Conservation (phyloP, 2,113 vertebrate species). For the Erinaceus europaeus region DNA sequence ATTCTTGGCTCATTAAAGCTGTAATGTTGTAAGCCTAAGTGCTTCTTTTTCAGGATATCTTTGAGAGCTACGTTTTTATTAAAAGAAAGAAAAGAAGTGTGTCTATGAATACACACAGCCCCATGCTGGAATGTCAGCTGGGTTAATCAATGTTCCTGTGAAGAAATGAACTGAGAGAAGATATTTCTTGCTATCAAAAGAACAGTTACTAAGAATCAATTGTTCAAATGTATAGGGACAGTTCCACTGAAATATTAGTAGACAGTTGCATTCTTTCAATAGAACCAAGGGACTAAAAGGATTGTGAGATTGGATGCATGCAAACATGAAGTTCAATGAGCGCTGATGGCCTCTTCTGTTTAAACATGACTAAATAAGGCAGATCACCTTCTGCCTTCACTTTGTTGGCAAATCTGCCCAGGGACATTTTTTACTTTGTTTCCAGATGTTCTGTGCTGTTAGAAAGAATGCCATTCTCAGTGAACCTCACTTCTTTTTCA, state of each 20-base stretch:
- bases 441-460: not conserved
- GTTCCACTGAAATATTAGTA: not conserved
- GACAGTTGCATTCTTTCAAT: not conserved
- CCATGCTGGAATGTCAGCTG: not conserved
- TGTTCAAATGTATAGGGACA: not conserved
- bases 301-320: not conserved
- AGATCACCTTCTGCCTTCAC: not conserved
- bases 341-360: not conserved
- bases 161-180: slow-evolving; percentile 16
- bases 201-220: not conserved
- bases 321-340: not conserved
- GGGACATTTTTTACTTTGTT: not conserved
- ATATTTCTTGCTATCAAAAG: not conserved
- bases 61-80: slow-evolving; percentile 37
- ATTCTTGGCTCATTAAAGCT: slow-evolving; percentile 42
- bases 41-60: not conserved
- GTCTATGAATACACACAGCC: not conserved
- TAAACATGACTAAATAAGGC: not conserved
- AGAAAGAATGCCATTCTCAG: not conserved
- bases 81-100: slow-evolving; percentile 27
- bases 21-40: not conserved
- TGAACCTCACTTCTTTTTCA: not conserved
- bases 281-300: not conserved
- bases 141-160: not conserved
- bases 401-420: not conserved